Percentiles rank a stretch among this genome's conserved stretches.
Conservation (phyloP, 2,888 invertebrate genomes). For the Hirtodrosophila histrioides region DNA sequence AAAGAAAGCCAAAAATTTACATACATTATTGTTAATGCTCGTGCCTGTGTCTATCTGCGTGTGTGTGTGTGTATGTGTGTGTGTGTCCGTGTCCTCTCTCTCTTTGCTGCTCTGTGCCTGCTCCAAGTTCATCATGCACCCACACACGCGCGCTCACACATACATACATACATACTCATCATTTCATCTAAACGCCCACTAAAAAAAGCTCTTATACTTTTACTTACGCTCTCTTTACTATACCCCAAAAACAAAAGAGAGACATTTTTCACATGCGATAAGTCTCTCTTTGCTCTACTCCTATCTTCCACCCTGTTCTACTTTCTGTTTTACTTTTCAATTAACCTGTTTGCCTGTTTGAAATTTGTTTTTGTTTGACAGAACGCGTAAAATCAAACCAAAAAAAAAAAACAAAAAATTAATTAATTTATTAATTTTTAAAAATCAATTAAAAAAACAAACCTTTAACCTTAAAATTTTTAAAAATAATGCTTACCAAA, state of each 20-base stretch:
- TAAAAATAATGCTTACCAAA: constrained; percentile 32
- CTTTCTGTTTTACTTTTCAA: constrained; percentile 9
- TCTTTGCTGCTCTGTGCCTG: constrained; percentile 38
- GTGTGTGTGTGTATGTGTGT: constrained; percentile 15
- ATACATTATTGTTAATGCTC: constrained; percentile 22
- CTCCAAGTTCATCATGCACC: constrained; percentile 27
- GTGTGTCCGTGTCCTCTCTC: constrained; percentile 5
- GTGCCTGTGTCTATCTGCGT: constrained; percentile 32
- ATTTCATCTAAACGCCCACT: constrained; percentile 1
- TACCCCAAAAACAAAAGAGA: too few species aligned
- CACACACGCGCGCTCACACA: constrained; percentile 14
- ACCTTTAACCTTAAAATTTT: constrained; percentile 13
- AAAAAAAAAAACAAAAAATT: constrained; percentile 21
- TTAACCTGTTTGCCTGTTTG: constrained; percentile 76
- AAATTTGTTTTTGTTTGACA: constrained; percentile 80
- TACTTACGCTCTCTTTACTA: neutral
- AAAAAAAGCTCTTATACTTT: constrained; percentile 12
- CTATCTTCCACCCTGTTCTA: constrained; percentile 14
- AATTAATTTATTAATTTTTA: constrained; percentile 54
- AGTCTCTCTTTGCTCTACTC: neutral
- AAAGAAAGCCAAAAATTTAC: constrained; percentile 27
- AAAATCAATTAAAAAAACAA: constrained; percentile 1
- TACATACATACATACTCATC: constrained; percentile 19
- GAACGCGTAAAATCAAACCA: constrained; percentile 36
- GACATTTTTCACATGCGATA: too few species aligned